Conservation (phyloP, 2,888 invertebrate genomes). For the Lapara coniferarum region DNA sequence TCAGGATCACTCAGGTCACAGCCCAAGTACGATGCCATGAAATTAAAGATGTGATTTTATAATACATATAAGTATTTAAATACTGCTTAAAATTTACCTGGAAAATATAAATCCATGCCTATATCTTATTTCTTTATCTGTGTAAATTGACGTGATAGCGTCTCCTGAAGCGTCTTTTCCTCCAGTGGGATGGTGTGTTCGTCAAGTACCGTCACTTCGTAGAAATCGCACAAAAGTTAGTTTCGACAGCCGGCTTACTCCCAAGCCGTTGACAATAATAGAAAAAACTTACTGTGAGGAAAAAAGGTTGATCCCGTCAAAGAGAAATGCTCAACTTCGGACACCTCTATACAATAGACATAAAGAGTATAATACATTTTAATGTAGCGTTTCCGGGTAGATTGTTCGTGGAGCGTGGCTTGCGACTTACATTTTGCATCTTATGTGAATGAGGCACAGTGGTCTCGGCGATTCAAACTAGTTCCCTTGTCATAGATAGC, state of each 20-base stretch:
- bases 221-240: conserved; percentile 2
- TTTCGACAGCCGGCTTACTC: not conserved
- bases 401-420: conserved; percentile 5
- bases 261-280: conserved; percentile 9
- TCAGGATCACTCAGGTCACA: no score
- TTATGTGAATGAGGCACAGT: conserved; percentile 1
- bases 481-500: conserved; percentile 9
- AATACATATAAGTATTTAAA: no score
- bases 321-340: conserved; percentile 13
- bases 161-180: not conserved
- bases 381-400: conserved; percentile 19
- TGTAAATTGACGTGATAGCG: not conserved
- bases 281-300: not conserved
- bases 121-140: no score
- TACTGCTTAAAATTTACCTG: no score
- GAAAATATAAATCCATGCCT: no score
- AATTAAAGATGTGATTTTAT: no score
- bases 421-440: conserved; percentile 24
- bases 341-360: conserved; percentile 5
- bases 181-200: not conserved
- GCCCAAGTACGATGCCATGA: no score
- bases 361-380: conserved; percentile 22
- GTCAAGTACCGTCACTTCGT: not conserved
- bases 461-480: conserved; percentile 1
- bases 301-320: not conserved